Evolutionary conservation across 2,888 invertebrate species (phyloP).

Genomic region (Aleiodes leptofemur): DNA sequence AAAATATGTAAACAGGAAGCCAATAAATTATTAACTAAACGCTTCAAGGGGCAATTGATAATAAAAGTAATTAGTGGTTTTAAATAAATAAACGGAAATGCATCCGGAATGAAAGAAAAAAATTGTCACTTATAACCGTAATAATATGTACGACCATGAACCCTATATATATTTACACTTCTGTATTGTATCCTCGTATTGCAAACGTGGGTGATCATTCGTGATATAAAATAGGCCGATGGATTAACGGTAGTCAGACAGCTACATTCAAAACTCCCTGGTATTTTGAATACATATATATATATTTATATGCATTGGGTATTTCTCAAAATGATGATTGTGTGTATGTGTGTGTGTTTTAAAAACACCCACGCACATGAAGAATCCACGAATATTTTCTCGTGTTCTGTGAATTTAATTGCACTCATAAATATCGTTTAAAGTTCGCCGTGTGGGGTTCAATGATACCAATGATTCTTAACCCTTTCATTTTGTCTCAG

Average conservation of each 20-base stretch:
- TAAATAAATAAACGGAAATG: conserved; percentile 12
- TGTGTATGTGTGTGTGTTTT: too few relatives aligned
- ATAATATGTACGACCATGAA: conserved; percentile 17
- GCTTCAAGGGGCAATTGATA: too few relatives aligned
- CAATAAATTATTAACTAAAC: too few relatives aligned
- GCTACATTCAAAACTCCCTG: conserved; percentile 22
- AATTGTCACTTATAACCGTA: background rate
- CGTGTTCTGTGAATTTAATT: conserved; percentile 68
- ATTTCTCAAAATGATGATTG: conserved; percentile 21
- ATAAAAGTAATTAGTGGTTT: conserved; percentile 1
- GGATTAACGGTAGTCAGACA: conserved; percentile 34
- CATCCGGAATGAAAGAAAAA: conserved; percentile 12
- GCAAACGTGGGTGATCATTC: conserved; percentile 26
- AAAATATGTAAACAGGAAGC: too few relatives aligned
- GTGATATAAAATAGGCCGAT: conserved; percentile 36
- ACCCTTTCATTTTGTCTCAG: conserved; percentile 6
- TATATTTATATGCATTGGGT: conserved; percentile 5
- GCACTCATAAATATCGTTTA: conserved; percentile 69
- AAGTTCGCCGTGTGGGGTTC: conserved; percentile 26
- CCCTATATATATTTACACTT: conserved; percentile 9
- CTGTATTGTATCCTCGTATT: conserved; percentile 24
- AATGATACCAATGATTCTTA: conserved; percentile 24
- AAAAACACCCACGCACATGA: conserved; percentile 54
- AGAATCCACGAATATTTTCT: conserved; percentile 55
- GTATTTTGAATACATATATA: conserved; percentile 20